Evolutionary conservation across 2,888 invertebrate species (phyloP).

Genomic region (Noctua janthe): DNA sequence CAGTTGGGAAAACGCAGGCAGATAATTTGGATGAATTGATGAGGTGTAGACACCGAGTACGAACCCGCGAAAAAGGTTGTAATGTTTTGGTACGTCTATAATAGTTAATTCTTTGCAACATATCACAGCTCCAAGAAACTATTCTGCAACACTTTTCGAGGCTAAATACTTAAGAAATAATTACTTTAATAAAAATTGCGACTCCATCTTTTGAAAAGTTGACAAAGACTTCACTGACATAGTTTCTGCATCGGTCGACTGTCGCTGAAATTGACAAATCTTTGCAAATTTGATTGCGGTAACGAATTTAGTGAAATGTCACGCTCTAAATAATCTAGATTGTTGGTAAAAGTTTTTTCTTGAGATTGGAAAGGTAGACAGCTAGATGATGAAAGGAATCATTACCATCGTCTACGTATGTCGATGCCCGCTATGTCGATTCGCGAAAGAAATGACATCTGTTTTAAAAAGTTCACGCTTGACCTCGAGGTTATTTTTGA

Average conservation of each 20-base stretch:
- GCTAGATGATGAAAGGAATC: background rate
- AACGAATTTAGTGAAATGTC: constrained; percentile 6
- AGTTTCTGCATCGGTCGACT: constrained; percentile 8
- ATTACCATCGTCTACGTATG: no score
- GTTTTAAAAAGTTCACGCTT: background rate
- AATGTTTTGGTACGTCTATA: background rate
- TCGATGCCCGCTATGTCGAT: no score
- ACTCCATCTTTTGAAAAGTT: constrained; percentile 21
- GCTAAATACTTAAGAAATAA: constrained; percentile 26
- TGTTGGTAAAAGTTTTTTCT: constrained; percentile 6
- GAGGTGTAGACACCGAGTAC: background rate
- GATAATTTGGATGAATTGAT: background rate
- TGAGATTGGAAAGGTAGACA: background rate
- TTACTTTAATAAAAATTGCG: constrained; percentile 14
- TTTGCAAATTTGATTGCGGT: constrained; percentile 16
- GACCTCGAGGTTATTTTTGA: background rate
- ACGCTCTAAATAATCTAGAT: constrained; percentile 40
- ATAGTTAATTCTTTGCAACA: background rate
- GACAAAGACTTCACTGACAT: constrained; percentile 6
- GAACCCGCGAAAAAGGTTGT: background rate
- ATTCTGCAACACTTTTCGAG: constrained; percentile 12
- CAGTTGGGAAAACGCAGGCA: background rate
- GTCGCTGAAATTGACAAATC: constrained; percentile 34
- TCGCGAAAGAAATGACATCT: no score
- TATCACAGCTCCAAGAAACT: background rate